phyloP scores from a whole-genome alignment of 2,888 invertebrate genomes.

The Acanthosepion lycidas region DNA sequence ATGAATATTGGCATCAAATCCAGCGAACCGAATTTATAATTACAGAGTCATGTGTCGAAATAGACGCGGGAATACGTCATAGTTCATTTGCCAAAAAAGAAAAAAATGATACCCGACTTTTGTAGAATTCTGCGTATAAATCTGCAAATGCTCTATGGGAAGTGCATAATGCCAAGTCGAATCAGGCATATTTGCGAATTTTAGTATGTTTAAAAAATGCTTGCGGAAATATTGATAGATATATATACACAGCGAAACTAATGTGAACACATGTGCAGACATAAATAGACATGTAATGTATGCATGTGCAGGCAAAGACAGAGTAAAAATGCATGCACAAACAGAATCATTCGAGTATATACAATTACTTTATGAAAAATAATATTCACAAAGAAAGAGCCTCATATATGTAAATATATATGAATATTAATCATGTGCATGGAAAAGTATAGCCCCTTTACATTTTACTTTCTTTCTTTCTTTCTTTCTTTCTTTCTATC shows the following conservation, averaged over 20 bases:
- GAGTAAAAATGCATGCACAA: too few relatives aligned
- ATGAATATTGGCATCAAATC: neutral
- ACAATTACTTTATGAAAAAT: too few relatives aligned
- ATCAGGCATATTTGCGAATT: neutral
- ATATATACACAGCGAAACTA: neutral
- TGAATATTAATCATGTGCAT: neutral
- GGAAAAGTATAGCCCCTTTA: neutral
- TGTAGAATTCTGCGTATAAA: neutral
- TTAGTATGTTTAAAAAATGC: neutral
- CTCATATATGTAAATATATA: neutral
- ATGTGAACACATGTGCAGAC: neutral
- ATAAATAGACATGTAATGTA: too few relatives aligned
- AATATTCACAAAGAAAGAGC: too few relatives aligned
- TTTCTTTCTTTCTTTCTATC: neutral
- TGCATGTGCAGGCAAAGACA: too few relatives aligned
- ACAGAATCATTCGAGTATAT: too few relatives aligned
- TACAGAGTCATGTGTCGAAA: neutral
- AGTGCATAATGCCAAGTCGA: neutral
- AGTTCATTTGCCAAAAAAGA: neutral
- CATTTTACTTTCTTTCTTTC: too few relatives aligned
- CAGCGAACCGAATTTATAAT: conserved; percentile 6
- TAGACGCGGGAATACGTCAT: neutral
- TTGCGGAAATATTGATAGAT: neutral
- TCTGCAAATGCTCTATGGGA: neutral
- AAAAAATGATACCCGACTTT: neutral